Conservation (phyloP, 2,113 vertebrate species). For the Myrmecophaga tridactyla region DNA sequence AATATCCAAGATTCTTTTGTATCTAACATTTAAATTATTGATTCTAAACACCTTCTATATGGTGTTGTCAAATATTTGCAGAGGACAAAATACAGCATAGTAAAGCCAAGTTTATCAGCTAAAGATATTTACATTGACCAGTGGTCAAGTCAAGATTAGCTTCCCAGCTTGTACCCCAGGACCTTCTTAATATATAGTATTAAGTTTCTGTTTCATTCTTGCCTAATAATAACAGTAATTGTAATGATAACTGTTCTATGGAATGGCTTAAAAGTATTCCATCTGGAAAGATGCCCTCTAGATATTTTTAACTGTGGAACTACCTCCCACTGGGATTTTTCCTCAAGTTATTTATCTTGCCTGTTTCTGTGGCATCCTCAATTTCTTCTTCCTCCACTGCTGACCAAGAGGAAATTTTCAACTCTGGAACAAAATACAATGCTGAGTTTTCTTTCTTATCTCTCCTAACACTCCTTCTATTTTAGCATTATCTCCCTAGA, state of each 20-base stretch:
- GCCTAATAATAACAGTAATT: neutral
- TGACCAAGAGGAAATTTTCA: neutral
- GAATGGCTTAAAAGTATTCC: neutral
- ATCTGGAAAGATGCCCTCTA: neutral
- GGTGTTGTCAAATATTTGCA: neutral
- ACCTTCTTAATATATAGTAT: neutral
- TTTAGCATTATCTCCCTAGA: neutral
- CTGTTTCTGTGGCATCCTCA: neutral
- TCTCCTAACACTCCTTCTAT: neutral
- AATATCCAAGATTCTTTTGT: neutral
- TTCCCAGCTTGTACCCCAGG: neutral
- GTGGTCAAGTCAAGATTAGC: neutral
- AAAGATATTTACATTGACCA: neutral
- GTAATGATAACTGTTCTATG: neutral
- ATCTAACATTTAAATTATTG: neutral
- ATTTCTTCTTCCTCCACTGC: neutral
- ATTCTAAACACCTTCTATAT: neutral
- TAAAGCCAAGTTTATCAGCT: neutral
- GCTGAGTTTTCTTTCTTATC: neutral
- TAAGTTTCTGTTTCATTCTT: constrained; percentile 8
- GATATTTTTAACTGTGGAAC: neutral
- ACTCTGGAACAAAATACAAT: neutral
- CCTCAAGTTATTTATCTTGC: neutral
- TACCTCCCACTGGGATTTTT: neutral
- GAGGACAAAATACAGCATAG: neutral